Base-by-base conservation (phyloP, 2,797 vertebrate species). In the Diplodus puntazzo region DNA sequence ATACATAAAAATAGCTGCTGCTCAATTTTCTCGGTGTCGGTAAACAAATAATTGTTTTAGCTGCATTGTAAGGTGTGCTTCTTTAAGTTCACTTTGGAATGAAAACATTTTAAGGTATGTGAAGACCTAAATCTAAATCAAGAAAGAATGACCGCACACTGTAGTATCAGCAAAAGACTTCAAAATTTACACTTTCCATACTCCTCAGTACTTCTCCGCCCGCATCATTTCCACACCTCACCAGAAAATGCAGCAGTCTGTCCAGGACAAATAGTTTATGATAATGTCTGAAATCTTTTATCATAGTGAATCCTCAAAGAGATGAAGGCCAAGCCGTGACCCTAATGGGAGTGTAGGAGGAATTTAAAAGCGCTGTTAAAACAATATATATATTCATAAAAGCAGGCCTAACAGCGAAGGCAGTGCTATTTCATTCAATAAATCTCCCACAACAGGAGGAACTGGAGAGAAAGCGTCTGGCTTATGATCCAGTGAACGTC, bases 401-500 rank as follows among this genome's bases (percentile, higher is more conserved):
- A 91, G 70, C 34, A 39, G 74, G 80, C 57, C 77, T 87, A 83
- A 86, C 88, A 88, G 83, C 87, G 76, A 89, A 89, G 81, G 85
- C 69, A 49, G 79, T 81, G 82, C 92, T 91, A 79, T 91, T 93
- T 92, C 77, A 80, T 94, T 86, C 86, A 87, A 93, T 95, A 94
- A 94, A 95, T 91, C 89, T 89, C 76, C 79, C 59, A 67, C 77
- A 90, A 89, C 73, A 73, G 76, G 85, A 81, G 77, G 64, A 90
- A 82, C 69, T 69, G 72, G 85, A 85, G 75, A 82, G 87, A 88
- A 88, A 84, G 78, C 64, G 81, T 49, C 69, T 82, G 84, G 70
- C 76, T 87, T 86, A 85, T 80, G 88, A 87, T 73, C 69, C 79
- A 61, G 71, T 84, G 85, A 91, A 92, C 76, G 88, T 80, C 60